These are phyloP conservation scores for Aptenodytes patagonicus DNA, from an alignment of 2,113 vertebrate genomes.

Conservation along the genomic window DNA sequence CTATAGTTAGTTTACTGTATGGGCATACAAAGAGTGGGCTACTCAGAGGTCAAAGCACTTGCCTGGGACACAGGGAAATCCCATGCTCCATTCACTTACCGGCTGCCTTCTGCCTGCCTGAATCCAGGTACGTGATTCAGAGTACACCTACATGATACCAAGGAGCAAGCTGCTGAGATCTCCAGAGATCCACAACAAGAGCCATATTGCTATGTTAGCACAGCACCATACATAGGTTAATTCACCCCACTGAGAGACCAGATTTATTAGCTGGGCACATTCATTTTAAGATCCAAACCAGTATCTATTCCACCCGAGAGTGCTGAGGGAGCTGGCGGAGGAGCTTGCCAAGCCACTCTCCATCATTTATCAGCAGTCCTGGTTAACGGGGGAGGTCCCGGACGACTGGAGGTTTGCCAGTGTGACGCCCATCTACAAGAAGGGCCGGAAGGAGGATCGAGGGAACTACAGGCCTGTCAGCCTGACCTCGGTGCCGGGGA, in stretches of 20 bases:
- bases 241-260: not conserved
- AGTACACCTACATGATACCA: no score
- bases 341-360: no score
- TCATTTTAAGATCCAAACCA: not conserved
- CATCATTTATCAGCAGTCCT: no score
- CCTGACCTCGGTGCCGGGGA: no score
- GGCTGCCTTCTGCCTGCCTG: not conserved
- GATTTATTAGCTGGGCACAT: not conserved
- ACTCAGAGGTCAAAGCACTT: not conserved
- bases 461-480: no score
- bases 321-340: no score
- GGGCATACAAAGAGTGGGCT: not conserved
- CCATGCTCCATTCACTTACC: rapidly evolving
- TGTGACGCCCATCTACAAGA: no score
- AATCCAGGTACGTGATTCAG: not conserved
- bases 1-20: not conserved
- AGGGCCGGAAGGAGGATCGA: no score
- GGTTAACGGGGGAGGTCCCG: no score
- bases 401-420: no score
- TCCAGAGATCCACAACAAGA: not conserved
- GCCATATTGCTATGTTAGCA: not conserved
- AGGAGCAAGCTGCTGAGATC: not conserved
- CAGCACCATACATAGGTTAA: not conserved
- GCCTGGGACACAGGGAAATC: not conserved
- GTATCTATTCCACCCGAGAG: no score